phyloP scores from a whole-genome alignment of 2,888 invertebrate genomes.

The Zelleria hepariella region DNA sequence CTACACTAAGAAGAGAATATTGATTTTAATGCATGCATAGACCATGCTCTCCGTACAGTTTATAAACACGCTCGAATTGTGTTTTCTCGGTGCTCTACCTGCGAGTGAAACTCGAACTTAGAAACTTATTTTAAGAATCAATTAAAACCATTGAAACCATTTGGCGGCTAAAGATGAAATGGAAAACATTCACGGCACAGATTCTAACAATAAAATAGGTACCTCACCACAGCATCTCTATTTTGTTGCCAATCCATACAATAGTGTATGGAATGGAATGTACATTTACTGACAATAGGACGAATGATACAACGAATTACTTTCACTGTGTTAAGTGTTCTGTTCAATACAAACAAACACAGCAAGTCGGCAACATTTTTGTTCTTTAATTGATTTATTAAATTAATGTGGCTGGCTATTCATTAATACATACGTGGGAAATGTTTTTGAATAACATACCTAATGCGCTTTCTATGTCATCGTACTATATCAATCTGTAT shows the following conservation, averaged over 20 bases:
- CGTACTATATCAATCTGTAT: background rate
- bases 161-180: background rate
- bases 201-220: background rate
- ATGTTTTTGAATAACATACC: background rate
- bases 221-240: background rate
- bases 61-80: too few species aligned
- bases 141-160: background rate
- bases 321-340: conserved; percentile 34
- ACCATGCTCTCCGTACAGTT: too few species aligned
- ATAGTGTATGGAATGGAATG: background rate
- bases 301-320: conserved; percentile 29
- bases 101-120: too few species aligned
- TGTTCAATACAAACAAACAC: background rate
- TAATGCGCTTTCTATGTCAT: background rate
- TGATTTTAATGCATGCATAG: too few species aligned
- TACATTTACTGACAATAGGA: conserved; percentile 12
- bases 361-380: background rate
- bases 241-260: background rate
- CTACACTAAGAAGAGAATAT: too few species aligned
- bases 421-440: background rate
- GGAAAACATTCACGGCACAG: background rate
- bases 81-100: too few species aligned
- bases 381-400: background rate
- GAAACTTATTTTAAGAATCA: background rate
- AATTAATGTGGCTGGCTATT: background rate